phyloP scores from a whole-genome alignment of 2,797 vertebrate species.

The Syngnathus rostellatus region DNA sequence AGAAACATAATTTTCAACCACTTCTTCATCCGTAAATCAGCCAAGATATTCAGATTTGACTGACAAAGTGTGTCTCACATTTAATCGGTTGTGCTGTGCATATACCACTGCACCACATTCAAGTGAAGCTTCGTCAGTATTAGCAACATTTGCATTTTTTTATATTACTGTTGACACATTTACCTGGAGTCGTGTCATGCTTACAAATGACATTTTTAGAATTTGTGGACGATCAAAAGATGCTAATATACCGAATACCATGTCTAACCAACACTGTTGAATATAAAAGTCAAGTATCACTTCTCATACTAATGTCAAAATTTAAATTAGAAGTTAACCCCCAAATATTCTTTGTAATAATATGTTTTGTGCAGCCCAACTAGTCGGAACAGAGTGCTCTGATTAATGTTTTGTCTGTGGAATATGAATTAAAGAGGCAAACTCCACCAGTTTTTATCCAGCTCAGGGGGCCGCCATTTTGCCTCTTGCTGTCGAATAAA shows the following conservation, averaged over 20 bases:
- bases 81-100: background rate
- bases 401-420: too few relatives aligned
- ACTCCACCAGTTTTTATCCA: too few relatives aligned
- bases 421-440: too few relatives aligned
- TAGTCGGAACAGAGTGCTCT: too few relatives aligned
- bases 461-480: too few relatives aligned
- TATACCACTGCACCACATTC: too few relatives aligned
- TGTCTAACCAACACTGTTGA: background rate
- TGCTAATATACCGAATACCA: background rate
- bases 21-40: slow-evolving; percentile 4
- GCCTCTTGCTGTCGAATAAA: too few relatives aligned
- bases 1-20: slow-evolving; percentile 37
- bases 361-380: too few relatives aligned
- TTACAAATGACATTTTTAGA: background rate
- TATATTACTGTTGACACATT: background rate
- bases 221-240: background rate
- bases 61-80: background rate
- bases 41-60: background rate
- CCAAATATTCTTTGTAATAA: too few relatives aligned
- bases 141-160: background rate
- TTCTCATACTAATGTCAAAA: background rate
- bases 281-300: background rate
- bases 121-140: background rate
- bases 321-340: background rate
- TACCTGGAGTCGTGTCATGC: background rate